Evolutionary conservation across 2,888 invertebrate genomes (phyloP).

Genomic region (Hirtodrosophila trivittata): DNA sequence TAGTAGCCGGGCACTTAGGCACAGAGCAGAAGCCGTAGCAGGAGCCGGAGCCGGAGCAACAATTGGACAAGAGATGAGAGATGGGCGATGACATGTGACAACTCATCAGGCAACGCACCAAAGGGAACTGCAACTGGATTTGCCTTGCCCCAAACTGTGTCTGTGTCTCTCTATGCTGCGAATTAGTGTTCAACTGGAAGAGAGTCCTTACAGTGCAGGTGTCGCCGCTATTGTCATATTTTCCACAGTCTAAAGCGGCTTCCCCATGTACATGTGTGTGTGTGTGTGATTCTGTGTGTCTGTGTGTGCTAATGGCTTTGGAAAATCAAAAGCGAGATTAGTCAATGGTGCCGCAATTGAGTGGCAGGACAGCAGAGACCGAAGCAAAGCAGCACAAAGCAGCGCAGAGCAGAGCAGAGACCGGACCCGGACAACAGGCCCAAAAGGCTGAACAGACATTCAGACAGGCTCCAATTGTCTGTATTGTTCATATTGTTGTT

Average conservation of each 20-base stretch:
- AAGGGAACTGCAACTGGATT: conserved; percentile 50
- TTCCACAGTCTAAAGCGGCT: conserved; percentile 40
- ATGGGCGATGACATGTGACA: conserved; percentile 70
- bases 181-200: conserved; percentile 51
- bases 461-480: conserved; percentile 2
- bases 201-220: conserved; percentile 39
- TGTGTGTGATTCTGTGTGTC: not conserved
- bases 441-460: conserved; percentile 9
- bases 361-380: conserved; percentile 47
- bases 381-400: conserved; percentile 15
- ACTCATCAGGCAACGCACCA: conserved; percentile 69
- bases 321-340: conserved; percentile 68
- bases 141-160: conserved; percentile 12
- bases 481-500: conserved; percentile 36
- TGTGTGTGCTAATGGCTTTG: conserved; percentile 58
- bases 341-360: conserved; percentile 67
- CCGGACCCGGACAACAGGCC: conserved; percentile 9
- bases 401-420: conserved; percentile 6
- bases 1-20: conserved; percentile 53
- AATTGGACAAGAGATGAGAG: conserved; percentile 13
- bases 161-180: conserved; percentile 35
- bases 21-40: conserved; percentile 13
- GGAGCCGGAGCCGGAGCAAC: conserved; percentile 3
- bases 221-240: conserved; percentile 59
- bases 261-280: not conserved